Percentiles rank a stretch among this genome's conserved stretches.
Evolutionary conservation across 2,888 invertebrate species (phyloP).

Genomic region (Boloria euphrosyne): DNA sequence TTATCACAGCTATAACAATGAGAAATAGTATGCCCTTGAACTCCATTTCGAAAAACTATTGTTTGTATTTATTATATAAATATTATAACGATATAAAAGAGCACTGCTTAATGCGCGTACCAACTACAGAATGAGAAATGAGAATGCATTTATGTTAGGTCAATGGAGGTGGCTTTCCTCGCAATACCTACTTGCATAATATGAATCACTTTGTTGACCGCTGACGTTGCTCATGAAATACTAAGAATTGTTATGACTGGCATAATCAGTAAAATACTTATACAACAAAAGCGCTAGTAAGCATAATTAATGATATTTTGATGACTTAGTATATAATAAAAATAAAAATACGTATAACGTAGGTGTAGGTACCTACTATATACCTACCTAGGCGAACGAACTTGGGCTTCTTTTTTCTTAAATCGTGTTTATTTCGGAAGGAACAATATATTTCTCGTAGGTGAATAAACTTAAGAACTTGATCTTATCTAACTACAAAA

Average conservation of each 20-base stretch:
- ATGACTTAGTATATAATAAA: too few relatives aligned
- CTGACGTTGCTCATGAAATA: neutral
- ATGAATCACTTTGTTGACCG: conserved; percentile 25
- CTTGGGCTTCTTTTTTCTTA: too few relatives aligned
- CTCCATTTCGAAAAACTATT: conserved; percentile 29
- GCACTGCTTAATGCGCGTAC: conserved; percentile 16
- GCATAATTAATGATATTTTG: too few relatives aligned
- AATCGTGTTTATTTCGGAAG: too few relatives aligned
- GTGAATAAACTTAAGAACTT: too few relatives aligned
- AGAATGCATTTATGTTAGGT: conserved; percentile 36
- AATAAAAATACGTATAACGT: too few relatives aligned
- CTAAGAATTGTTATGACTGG: neutral
- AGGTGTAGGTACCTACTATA: too few relatives aligned
- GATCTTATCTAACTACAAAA: too few relatives aligned
- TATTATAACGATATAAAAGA: neutral
- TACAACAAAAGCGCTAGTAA: too few relatives aligned
- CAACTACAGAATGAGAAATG: conserved; percentile 38
- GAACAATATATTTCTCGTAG: too few relatives aligned
- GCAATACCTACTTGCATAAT: conserved; percentile 19
- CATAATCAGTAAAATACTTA: too few relatives aligned
- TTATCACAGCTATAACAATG: conserved; percentile 23
- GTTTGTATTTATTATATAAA: neutral
- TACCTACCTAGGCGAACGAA: too few relatives aligned
- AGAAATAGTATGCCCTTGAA: conserved; percentile 33
- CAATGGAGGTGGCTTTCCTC: conserved; percentile 28